Evolutionary conservation across 2,888 invertebrate genomes (phyloP), one percentile per base, ranked within the genome.

Genomic region (Pandemis corylana): DNA sequence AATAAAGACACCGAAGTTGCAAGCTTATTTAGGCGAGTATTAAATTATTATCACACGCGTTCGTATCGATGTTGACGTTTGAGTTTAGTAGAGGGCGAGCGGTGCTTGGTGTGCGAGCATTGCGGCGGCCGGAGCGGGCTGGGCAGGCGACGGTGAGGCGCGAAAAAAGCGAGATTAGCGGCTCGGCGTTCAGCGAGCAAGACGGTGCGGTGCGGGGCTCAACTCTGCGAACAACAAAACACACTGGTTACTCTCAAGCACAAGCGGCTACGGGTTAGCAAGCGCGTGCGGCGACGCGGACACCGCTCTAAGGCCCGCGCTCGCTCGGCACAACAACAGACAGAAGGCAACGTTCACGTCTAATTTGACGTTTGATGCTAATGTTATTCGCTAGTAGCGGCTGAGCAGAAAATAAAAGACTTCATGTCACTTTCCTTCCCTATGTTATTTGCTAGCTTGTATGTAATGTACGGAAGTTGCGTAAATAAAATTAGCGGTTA

Each of bases 181-280:
- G 94, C 93, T 93, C 93, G 92, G 94, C 92, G 91, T 92, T 91
- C 94, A 91, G 93, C 93, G 93, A 92, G 89, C 89, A 93, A 94
- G 93, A 93, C 93, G 94, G 91, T 91, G 92, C 90, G 91, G 89
- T 93, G 94, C 91, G 91, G 94, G 93, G 89, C 92, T 92, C 93
- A 94, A 94, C 90, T 95, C 94, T 95, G 95, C 92, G 94, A 94
- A 95, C 94, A 95, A 95, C 92, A 94, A 95, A 94, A 94, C 93
- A 94, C 93, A 94, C 90, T 88, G 90, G 93, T 94, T 94, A 94
- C 86, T 94, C 92, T 92, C 94, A 93, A 93, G 94, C 94, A 84
- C 85, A 93, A 94, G 94, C 93, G 92, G 93, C 94, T 93, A 90
- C 92, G 93, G 94, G 93, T 94, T 94, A 94, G 90, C 88, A 92